Conservation (phyloP, 2,797 vertebrate genomes). For the Micromesistius poutassou region DNA sequence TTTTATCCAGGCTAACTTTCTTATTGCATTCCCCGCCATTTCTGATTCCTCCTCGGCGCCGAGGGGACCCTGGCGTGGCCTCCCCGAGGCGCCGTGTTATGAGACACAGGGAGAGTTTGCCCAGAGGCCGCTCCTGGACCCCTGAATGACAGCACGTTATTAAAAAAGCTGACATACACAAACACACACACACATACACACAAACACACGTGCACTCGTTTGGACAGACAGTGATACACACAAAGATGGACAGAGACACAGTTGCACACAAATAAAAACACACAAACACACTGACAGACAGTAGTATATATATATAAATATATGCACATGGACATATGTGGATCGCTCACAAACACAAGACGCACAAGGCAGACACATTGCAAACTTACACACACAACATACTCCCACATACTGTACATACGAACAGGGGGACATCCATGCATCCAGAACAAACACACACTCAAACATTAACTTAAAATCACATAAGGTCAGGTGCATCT, state of each 20-base stretch:
- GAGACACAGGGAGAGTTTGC: constrained; percentile 61
- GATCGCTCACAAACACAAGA: background rate
- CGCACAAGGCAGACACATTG: background rate
- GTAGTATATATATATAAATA: background rate
- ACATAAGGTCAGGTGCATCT: background rate
- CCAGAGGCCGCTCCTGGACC: constrained; percentile 55
- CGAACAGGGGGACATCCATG: background rate
- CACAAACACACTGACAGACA: background rate
- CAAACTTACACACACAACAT: constrained; percentile 26
- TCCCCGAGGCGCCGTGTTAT: constrained; percentile 62
- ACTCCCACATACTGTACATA: constrained; percentile 18
- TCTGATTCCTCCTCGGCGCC: constrained; percentile 30
- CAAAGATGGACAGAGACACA: background rate
- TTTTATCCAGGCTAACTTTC: constrained; percentile 34
- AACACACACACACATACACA: constrained; percentile 26
- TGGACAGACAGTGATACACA: background rate
- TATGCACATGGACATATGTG: background rate
- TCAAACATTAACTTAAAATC: background rate
- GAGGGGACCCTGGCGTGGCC: constrained; percentile 42
- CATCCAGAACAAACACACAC: background rate
- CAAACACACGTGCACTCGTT: constrained; percentile 13
- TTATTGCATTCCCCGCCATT: constrained; percentile 58
- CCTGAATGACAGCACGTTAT: constrained; percentile 74
- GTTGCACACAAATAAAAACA: background rate
- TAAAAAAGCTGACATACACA: constrained; percentile 56